Evolutionary conservation across 2,888 invertebrate genomes (phyloP).

Genomic region (Lasioglossum calceatum): DNA sequence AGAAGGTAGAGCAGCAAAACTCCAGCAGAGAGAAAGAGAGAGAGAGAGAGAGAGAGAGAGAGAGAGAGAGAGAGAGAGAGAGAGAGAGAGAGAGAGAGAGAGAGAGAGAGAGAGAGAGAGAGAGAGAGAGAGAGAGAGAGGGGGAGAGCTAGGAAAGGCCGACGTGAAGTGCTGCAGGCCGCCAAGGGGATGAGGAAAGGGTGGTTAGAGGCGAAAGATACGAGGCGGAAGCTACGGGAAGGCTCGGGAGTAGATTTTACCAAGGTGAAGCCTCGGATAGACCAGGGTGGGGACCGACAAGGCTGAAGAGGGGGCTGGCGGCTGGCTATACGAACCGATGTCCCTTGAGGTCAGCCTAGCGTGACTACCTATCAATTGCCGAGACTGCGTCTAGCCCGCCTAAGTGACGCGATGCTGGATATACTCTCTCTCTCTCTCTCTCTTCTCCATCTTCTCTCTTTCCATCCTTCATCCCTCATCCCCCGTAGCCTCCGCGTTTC

Average conservation of each 20-base stretch:
- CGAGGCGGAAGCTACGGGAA: conserved; percentile 68
- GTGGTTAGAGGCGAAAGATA: conserved; percentile 68
- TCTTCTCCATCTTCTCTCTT: not conserved
- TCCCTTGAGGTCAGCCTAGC: conserved; percentile 77
- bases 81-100: conserved; percentile 32
- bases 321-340: conserved; percentile 71
- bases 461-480: not conserved
- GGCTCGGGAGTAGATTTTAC: conserved; percentile 71
- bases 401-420: conserved; percentile 71
- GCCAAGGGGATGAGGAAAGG: conserved; percentile 36
- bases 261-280: conserved; percentile 55
- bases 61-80: conserved; percentile 32
- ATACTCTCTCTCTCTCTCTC: conserved; percentile 35
- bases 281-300: conserved; percentile 11
- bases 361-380: conserved; percentile 78
- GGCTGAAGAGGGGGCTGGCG: not conserved
- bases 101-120: conserved; percentile 32
- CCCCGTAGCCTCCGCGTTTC: conserved; percentile 43
- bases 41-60: conserved; percentile 28
- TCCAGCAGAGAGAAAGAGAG: conserved; percentile 30
- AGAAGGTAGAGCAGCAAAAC: conserved; percentile 13
- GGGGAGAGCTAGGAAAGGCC: conserved; percentile 27
- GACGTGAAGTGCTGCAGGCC: conserved; percentile 37
- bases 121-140: conserved; percentile 32
- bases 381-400: conserved; percentile 71